Evolutionary conservation across 2,888 invertebrate genomes (phyloP), one percentile per base, ranked within the genome.

Genomic region (Drosophila kambysellisi): DNA sequence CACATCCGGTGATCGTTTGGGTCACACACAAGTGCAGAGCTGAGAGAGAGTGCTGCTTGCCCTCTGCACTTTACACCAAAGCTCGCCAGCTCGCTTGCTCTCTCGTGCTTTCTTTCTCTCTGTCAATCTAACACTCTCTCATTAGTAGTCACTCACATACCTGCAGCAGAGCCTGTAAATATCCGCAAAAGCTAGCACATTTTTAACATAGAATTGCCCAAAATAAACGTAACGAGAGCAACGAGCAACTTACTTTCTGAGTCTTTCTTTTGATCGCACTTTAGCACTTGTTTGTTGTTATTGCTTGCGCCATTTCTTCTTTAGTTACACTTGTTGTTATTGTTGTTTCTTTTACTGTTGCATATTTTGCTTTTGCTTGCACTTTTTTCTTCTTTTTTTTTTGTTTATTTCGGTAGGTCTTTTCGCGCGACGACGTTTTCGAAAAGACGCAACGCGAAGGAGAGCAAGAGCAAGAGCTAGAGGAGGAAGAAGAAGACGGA

Each of bases 1-100:
- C 70, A 85, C 90, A 86, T 90, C 91, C 88, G 89, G 88, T 89
- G 91, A 81, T 88, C 82, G 81, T 37, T 51, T 63, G 68, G 81
- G 81, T 67, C 72, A 76, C 82, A 81, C 70, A 66, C 51, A 30
- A 46, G 25, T 46, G 46, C 25, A 46, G 29, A 46, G 25, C 8
- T 4, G 12, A 20, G 51, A 39, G 48, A 37, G 57, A 15, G 43
- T 29, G 65, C 51, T 56, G 33, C 58, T 57, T 51, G 58, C 79
- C 63, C 46, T 66, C 54, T 62, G 60, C 56, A 59, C 63, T 17
- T 20, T 54, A 32, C 57, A 20, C 25, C 11, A 39, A 57, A 53
- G 43, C 46, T 8, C 57, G 12, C 51, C 41, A 52, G n/a, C 72
- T 37, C 20, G 1, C 17, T 32, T 41, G 15, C 58, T 32, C 48